phyloP scores from a whole-genome alignment of 2,113 vertebrate species.

The Corvus hawaiiensis region DNA sequence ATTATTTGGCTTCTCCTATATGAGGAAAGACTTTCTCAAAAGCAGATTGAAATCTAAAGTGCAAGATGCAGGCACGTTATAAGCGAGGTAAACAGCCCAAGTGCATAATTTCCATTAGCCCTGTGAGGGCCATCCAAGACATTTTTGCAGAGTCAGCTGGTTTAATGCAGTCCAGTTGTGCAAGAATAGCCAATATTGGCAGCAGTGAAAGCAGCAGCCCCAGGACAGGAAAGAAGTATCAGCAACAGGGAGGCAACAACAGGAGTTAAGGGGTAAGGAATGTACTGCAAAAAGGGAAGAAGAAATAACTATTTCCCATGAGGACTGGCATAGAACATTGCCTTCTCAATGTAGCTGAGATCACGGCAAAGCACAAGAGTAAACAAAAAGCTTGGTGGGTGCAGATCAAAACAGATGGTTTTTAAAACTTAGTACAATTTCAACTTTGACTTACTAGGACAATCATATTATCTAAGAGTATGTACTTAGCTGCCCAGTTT shows the following conservation, averaged over 20 bases:
- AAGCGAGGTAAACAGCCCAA: not conserved
- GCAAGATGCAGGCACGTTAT: fast-evolving
- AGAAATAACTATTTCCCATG: not conserved
- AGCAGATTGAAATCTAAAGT: fast-evolving
- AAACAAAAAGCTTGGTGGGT: not conserved
- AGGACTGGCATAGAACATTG: not conserved
- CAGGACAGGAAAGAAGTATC: not conserved
- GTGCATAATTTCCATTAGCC: not conserved
- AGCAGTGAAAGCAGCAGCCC: not conserved
- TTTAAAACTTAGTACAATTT: not conserved
- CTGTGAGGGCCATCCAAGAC: not conserved
- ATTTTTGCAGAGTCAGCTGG: not conserved
- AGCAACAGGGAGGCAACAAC: not conserved
- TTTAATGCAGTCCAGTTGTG: not conserved
- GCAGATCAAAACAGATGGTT: not conserved
- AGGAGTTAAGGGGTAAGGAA: not conserved
- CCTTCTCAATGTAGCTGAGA: not conserved
- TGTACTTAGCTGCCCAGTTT: not conserved
- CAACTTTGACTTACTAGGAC: not conserved
- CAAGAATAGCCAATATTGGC: not conserved
- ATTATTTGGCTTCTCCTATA: not conserved
- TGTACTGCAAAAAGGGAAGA: not conserved
- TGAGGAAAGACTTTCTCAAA: not conserved
- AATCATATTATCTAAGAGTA: not conserved
- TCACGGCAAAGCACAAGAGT: not conserved